phyloP scores from a whole-genome alignment of 2,113 vertebrate species.

The Chlamydotis undulata region DNA sequence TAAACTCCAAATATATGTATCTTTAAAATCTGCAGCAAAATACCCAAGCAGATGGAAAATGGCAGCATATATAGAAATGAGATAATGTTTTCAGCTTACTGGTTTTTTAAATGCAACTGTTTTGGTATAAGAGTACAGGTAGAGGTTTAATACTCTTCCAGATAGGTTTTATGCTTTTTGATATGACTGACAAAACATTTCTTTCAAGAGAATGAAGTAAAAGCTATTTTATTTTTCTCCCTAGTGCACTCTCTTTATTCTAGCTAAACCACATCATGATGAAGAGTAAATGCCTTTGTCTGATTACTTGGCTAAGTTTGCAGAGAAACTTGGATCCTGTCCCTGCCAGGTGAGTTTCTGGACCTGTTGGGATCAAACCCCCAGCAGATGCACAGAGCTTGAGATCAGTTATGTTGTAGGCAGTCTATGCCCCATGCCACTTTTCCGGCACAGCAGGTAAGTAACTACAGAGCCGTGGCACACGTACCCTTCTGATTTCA shows the following conservation, averaged over 20 bases:
- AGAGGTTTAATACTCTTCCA: conserved; percentile 18
- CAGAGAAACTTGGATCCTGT: background rate
- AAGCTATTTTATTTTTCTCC: background rate
- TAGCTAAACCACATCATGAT: background rate
- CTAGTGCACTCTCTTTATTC: background rate
- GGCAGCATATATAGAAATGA: background rate
- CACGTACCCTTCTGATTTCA: accelerated
- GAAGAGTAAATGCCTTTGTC: background rate
- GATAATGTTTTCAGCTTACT: background rate
- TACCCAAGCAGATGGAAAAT: background rate
- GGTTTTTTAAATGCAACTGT: background rate
- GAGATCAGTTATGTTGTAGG: background rate
- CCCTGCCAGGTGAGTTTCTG: background rate
- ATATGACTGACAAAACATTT: background rate
- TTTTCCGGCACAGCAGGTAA: background rate
- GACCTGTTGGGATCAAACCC: background rate
- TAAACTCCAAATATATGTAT: background rate
- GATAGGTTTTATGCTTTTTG: conserved; percentile 17
- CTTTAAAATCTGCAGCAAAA: background rate
- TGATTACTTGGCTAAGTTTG: background rate
- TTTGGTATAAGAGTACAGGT: background rate
- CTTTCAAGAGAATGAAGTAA: background rate
- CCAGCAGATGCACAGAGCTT: background rate
- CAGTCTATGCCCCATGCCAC: background rate
- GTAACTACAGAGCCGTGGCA: background rate